Percentiles rank a stretch among this genome's conserved stretches.
Conservation (phyloP, 53 echinoderm and acorn worm species). For the Echinometra lucunter region DNA sequence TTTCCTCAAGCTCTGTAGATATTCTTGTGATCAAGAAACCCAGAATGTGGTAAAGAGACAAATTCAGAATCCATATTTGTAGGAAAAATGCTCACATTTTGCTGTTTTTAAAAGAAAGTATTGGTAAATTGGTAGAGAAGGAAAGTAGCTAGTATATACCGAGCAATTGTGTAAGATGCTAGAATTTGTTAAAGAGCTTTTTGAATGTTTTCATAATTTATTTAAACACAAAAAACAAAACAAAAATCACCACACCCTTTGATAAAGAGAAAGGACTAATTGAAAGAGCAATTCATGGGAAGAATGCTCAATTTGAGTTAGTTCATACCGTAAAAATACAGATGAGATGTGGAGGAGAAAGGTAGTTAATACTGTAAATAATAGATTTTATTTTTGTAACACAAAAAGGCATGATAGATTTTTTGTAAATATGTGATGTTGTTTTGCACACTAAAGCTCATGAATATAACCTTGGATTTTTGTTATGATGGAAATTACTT, state of each 20-base stretch:
- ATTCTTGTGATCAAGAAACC: not conserved
- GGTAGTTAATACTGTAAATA: not conserved
- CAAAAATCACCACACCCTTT: too few species aligned
- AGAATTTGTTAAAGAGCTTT: too few species aligned
- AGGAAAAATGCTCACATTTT: too few species aligned
- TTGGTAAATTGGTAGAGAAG: too few species aligned
- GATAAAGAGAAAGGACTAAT: too few species aligned
- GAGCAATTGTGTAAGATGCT: too few species aligned
- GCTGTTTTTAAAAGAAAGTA: too few species aligned
- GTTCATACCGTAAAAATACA: not conserved
- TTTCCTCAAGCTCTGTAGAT: too few species aligned
- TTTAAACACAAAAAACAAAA: too few species aligned
- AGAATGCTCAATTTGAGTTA: not conserved
- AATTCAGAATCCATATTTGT: too few species aligned
- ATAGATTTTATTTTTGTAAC: not conserved
- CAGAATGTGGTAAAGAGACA: not conserved
- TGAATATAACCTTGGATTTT: not conserved
- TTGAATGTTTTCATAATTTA: too few species aligned
- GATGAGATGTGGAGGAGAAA: not conserved
- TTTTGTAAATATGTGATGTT: not conserved
- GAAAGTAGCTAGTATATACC: too few species aligned
- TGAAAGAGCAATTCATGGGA: not conserved
- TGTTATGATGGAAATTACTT: not conserved
- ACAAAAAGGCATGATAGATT: not conserved
- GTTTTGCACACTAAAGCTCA: not conserved